Percentiles rank a stretch among this genome's conserved stretches.
Conservation (phyloP, 2,113 vertebrate species). For the Tretioscincus oriximinensis region DNA sequence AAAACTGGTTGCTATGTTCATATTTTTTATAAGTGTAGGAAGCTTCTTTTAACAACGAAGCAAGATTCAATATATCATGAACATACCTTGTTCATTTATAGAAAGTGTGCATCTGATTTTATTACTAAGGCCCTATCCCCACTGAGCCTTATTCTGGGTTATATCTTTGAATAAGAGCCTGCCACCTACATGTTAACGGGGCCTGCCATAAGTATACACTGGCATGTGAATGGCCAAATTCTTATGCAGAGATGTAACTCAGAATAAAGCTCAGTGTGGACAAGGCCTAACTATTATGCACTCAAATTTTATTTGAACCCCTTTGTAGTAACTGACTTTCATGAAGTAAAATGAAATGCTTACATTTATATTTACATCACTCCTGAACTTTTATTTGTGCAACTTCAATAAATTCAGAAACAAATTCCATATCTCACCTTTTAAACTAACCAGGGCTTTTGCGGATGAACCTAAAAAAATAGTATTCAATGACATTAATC, state of each 20-base stretch:
- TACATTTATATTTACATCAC: background rate
- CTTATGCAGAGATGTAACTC: too few relatives aligned
- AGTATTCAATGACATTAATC: slow-evolving; percentile 43
- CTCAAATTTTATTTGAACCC: background rate
- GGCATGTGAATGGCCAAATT: too few relatives aligned
- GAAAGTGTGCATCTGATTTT: too few relatives aligned
- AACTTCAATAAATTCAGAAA: slow-evolving; percentile 31
- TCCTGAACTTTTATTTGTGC: background rate
- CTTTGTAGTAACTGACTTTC: background rate
- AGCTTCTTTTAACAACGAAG: background rate
- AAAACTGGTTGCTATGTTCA: background rate
- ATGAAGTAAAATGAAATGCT: background rate
- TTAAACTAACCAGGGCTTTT: slow-evolving; percentile 97
- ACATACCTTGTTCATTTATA: background rate
- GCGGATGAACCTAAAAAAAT: slow-evolving; percentile 89
- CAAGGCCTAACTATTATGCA: too few relatives aligned
- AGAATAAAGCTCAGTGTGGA: too few relatives aligned
- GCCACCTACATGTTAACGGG: too few relatives aligned
- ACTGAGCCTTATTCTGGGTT: too few relatives aligned
- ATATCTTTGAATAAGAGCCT: too few relatives aligned
- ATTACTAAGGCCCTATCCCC: too few relatives aligned
- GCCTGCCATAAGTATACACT: too few relatives aligned
- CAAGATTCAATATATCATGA: background rate
- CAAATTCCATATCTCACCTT: slow-evolving; percentile 80
- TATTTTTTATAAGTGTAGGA: background rate